Evolutionary conservation across 2,797 vertebrate genomes (phyloP).

Genomic region (Somateria mollissima): DNA sequence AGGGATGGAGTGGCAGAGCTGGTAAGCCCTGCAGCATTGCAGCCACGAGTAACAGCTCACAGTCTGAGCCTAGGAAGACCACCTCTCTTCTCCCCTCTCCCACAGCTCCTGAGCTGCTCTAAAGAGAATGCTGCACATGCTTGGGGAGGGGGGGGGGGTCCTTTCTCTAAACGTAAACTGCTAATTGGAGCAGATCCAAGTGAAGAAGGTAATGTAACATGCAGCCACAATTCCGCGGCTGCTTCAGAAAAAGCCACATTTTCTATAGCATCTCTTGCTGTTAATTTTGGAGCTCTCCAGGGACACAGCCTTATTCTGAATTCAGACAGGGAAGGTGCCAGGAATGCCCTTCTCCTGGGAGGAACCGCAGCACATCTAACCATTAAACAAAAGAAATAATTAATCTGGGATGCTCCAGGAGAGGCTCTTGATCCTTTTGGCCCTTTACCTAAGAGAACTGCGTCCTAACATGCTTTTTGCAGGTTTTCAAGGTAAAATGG

Average conservation of each 20-base stretch:
- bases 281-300: neutral
- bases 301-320: neutral
- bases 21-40: neutral
- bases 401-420: accelerated
- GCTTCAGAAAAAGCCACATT: neutral
- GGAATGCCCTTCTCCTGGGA: neutral
- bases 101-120: neutral
- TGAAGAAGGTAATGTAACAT: neutral
- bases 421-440: neutral
- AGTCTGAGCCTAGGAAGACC: conserved; percentile 1
- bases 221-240: neutral
- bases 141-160: neutral
- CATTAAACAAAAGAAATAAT: neutral
- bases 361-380: neutral
- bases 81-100: neutral
- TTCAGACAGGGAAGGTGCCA: neutral
- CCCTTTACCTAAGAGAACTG: neutral
- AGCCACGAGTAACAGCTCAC: neutral
- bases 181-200: neutral
- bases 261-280: neutral
- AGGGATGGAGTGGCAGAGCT: neutral
- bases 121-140: neutral
- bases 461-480: neutral
- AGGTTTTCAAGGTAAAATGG: neutral
- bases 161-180: neutral